Base-by-base conservation (phyloP, 2,888 invertebrate species). In the Cataglyphis cursor region DNA sequence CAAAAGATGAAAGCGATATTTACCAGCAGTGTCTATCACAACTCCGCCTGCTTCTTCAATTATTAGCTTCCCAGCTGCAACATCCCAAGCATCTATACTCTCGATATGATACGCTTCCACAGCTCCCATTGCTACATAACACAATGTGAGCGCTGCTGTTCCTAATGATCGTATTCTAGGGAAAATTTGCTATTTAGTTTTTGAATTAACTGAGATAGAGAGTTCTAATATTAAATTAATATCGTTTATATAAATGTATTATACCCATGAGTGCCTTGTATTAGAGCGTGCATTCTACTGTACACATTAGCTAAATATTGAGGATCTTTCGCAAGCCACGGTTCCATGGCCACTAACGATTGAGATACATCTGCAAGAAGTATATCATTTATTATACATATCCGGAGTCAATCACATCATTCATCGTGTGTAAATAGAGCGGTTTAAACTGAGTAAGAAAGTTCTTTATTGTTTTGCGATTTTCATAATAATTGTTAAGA, bases 31-130 rank as follows among this genome's bases (percentile, higher is more conserved):
- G 91, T 97, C 97, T 73, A 96, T 95, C 21, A 97, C 95, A 81
- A 95, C 94, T 61, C 97, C 98, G n/a, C 98, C 98, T 72, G 98
- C 97, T 95, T 98, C 98, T 78, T 95, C 95, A 28, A 97, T 95
- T 87, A 98, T 97, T 54, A 98, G 93, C 75, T 96, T 96, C 0
- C 97, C 97, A 15, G 97, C 98, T 41, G 97, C 96, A 38, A 97
- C 96, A 93, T 98, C 98, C 98, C 98, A 98, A 48, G 97, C 96
- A 89, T 97, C 96, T 73, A 97, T 95, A 85, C 97, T 97, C 92
- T 97, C 97, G 89, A 97, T 97, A 90, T 96, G 96, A 93, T 97
- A 97, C 35, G 96, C 96, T 93, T 97, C 97, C 44, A 96, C 95
- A 72, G 95, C 95, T 4, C 98, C 98, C 89, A 96, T 95, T 15